Conservation (phyloP, 2,113 vertebrate species). For the Gorsachius goisagi region DNA sequence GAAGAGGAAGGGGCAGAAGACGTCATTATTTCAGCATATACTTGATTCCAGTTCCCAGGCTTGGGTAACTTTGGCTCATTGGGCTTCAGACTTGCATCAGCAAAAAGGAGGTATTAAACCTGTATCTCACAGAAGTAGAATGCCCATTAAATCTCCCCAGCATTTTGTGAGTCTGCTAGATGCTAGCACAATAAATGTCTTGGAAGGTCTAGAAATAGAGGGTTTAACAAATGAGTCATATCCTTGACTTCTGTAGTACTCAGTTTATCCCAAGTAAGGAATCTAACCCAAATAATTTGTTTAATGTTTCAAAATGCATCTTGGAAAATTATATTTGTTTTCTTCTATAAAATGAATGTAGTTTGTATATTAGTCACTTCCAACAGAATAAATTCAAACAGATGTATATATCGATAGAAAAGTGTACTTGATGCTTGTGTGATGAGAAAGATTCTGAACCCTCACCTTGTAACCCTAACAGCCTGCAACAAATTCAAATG, state of each 20-base stretch:
- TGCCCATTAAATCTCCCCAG: neutral
- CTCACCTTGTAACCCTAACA: neutral
- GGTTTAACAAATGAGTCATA: neutral
- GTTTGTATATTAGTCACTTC: neutral
- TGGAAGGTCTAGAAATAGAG: neutral
- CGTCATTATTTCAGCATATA: neutral
- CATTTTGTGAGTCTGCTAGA: neutral
- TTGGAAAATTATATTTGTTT: neutral
- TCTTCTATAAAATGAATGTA: neutral
- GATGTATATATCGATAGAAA: neutral
- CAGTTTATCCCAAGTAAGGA: neutral
- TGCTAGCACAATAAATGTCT: neutral
- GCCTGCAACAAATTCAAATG: neutral
- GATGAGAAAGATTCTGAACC: neutral
- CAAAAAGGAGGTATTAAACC: neutral
- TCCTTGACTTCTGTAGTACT: neutral
- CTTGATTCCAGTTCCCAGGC: neutral
- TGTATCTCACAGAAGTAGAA: neutral
- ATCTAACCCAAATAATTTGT: neutral
- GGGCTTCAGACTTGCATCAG: neutral
- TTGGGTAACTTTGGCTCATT: neutral
- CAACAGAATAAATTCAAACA: neutral
- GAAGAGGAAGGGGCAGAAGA: neutral
- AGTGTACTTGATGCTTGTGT: neutral
- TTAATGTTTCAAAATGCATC: neutral